Evolutionary conservation across 1,140 invertebrate species (phyloP).

Genomic region (Lutraria rhynchaena): DNA sequence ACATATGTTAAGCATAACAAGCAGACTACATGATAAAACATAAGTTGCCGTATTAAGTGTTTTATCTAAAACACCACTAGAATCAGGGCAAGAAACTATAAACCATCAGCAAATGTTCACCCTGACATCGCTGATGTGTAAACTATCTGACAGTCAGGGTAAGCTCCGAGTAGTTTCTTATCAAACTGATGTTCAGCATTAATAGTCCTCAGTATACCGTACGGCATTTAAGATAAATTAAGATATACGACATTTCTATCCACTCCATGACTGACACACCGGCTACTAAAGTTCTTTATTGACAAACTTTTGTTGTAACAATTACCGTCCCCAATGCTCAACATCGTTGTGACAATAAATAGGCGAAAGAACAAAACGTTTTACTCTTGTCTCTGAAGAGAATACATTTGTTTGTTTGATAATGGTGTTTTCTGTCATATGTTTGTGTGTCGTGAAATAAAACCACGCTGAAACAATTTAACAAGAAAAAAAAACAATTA

Average conservation of each 20-base stretch:
- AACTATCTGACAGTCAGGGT: slow-evolving; percentile 40
- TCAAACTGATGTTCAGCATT: slow-evolving; percentile 9
- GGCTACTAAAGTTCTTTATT: no score
- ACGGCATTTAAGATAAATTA: slow-evolving; percentile 8
- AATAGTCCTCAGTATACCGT: slow-evolving; percentile 22
- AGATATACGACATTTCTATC: slow-evolving; percentile 1
- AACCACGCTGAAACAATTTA: no score
- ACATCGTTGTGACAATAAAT: no score
- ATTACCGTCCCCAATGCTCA: no score
- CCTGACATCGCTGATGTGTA: slow-evolving; percentile 47
- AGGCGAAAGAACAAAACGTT: no score
- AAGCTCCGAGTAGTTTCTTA: background rate
- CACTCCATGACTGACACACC: no score
- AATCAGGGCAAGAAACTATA: slow-evolving; percentile 11
- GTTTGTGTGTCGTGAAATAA: no score
- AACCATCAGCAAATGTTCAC: slow-evolving; percentile 30
- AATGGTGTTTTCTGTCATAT: no score
- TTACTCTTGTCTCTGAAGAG: no score
- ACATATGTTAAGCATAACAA: slow-evolving; percentile 31
- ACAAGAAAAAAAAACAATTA: no score
- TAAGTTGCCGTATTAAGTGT: slow-evolving; percentile 11
- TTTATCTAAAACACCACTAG: slow-evolving; percentile 1
- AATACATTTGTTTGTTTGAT: no score
- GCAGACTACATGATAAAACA: slow-evolving; percentile 15
- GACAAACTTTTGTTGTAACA: no score